phyloP scores from a whole-genome alignment of 2,888 invertebrate genomes.

The Drosophila hamatofila region DNA sequence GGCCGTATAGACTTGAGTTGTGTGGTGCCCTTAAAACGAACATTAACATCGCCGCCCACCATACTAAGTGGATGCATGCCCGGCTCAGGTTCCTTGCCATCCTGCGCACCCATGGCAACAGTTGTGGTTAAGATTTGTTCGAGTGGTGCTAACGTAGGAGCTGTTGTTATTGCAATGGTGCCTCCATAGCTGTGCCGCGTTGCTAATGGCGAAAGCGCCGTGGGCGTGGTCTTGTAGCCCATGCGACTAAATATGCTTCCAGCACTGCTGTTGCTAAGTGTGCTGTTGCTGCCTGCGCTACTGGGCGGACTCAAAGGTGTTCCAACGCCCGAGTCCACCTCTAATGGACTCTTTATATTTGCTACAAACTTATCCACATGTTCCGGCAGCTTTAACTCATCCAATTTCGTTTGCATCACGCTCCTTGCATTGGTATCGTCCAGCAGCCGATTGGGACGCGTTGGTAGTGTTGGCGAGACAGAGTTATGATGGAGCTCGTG shows the following conservation, averaged over 20 bases:
- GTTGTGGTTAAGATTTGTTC: conserved; percentile 46
- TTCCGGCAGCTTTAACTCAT: conserved; percentile 83
- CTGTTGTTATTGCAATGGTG: conserved; percentile 55
- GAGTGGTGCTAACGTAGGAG: conserved; percentile 34
- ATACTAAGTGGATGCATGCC: conserved; percentile 91
- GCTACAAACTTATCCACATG: conserved; percentile 83
- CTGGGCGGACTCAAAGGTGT: conserved; percentile 88
- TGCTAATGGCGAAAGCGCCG: conserved; percentile 77
- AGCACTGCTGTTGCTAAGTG: conserved; percentile 52
- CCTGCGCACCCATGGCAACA: conserved; percentile 27
- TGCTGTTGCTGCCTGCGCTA: conserved; percentile 77
- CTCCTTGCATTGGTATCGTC: conserved; percentile 68
- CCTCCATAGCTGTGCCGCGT: conserved; percentile 62
- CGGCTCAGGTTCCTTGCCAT: conserved; percentile 31
- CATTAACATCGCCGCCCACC: conserved; percentile 89
- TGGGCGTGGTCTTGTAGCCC: conserved; percentile 82
- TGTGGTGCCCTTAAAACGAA: conserved; percentile 92
- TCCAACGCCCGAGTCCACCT: conserved; percentile 88
- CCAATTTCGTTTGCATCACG: conserved; percentile 75
- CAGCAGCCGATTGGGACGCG: conserved; percentile 80
- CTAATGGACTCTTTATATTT: conserved; percentile 83
- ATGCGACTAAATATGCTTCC: conserved; percentile 83
- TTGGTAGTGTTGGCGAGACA: conserved; percentile 52
- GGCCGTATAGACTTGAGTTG: conserved; percentile 91
- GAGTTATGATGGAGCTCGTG: conserved; percentile 15